Base-by-base conservation (phyloP, 2,113 vertebrate species). In the Redunca redunca region DNA sequence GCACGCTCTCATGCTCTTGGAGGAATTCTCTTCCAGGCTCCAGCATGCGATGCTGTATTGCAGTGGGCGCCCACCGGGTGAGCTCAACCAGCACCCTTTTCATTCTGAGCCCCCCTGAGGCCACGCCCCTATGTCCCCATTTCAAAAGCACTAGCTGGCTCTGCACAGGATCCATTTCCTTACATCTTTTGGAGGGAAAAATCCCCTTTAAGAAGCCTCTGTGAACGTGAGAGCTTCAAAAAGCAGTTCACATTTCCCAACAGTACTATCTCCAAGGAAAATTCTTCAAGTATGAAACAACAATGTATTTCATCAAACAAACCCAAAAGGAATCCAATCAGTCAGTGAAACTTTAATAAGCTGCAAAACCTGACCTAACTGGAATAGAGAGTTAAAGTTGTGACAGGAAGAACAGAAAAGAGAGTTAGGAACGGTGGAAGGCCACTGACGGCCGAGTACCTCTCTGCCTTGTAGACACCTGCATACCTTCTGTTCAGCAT, bases 21-120 rank as follows among this genome's bases (percentile, higher is more conserved):
- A 53, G 23, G 0, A 4, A 4, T n/a, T 88, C 40, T 50, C 36
- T 26, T 16, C 17, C 1, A 3, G 23, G 7, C 17, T 36, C 64
- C 1, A 78, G 40, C 15, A 25, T 26, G 33, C 0, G 1, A 15
- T 3, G 77, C 55, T 17, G 0, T 2, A 13, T 4, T 17, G 85
- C 52, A 48, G 33, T 0, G 43, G 1, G 46, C 2, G 2, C 21
- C 55, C 48, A 16, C 14, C 2, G 2, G 4, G 71, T 1, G 16
- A 64, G 16, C 7, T 17, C 21, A 81, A 80, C 60, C 92, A 52
- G 64, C 0, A 3, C 5, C 60, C 9, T 23, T 11, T 7, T 71
- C 16, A 1, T 7, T 77, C 7, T 19, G 12, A n/a, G 74, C 81
- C 60, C 64, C 57, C 90, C 74, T 62, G 12, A 36, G n/a, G 53